phyloP scores from a whole-genome alignment of 2,888 invertebrate species.

The Amiota minor region DNA sequence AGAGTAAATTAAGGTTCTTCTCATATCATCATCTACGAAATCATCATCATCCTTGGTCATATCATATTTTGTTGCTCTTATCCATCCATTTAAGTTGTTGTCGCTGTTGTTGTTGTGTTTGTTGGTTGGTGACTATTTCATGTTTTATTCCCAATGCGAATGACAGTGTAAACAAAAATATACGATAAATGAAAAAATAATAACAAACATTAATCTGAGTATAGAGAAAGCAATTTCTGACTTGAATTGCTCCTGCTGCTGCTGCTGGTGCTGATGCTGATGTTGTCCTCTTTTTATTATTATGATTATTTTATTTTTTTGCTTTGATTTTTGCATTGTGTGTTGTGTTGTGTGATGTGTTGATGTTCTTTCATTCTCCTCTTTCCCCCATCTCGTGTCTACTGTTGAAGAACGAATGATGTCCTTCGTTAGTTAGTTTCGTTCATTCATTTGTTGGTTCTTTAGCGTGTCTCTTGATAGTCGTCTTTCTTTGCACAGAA shows the following conservation, averaged over 20 bases:
- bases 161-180: conserved; percentile 45
- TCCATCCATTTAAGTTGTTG: neutral
- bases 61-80: neutral
- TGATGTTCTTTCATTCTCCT: neutral
- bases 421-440: neutral
- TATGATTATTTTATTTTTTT: no score
- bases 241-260: neutral
- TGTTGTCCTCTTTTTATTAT: neutral
- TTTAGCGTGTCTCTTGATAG: conserved; percentile 51
- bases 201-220: conserved; percentile 59
- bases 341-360: neutral
- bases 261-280: neutral
- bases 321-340: neutral
- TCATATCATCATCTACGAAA: no score
- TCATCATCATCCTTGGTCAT: no score
- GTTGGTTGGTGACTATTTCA: neutral
- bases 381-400: neutral
- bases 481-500: conserved; percentile 60
- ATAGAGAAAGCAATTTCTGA: conserved; percentile 25
- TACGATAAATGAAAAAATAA: conserved; percentile 62
- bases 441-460: conserved; percentile 26
- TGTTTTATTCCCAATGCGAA: conserved; percentile 21
- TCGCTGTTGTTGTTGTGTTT: neutral
- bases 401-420: conserved; percentile 29
- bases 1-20: no score